Evolutionary conservation across 2,888 invertebrate genomes (phyloP).

Genomic region (Halictus quadricinctus): DNA sequence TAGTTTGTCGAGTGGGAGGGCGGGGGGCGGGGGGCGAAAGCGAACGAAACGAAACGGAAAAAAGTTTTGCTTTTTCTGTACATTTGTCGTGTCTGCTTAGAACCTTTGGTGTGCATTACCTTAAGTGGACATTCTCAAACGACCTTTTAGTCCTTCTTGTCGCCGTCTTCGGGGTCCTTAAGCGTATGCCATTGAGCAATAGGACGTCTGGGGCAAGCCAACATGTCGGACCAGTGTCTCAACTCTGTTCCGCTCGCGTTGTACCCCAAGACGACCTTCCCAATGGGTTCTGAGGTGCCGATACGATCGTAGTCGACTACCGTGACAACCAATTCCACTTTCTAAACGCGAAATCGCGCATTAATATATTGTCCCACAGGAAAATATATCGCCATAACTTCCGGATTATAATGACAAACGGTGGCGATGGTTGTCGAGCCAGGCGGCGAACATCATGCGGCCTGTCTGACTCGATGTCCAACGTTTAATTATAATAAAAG

Average conservation of each 20-base stretch:
- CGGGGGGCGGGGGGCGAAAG: slow-evolving; percentile 28
- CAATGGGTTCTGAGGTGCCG: slow-evolving; percentile 99
- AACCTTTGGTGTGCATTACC: slow-evolving; percentile 66
- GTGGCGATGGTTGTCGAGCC: neutral
- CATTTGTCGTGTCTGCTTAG: slow-evolving; percentile 60
- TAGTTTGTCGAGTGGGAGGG: slow-evolving; percentile 31
- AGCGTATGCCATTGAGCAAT: slow-evolving; percentile 99
- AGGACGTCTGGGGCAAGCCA: slow-evolving; percentile 99
- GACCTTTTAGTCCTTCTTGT: slow-evolving; percentile 89
- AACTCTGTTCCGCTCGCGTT: slow-evolving; percentile 99
- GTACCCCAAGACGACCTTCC: slow-evolving; percentile 98
- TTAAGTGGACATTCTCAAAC: slow-evolving; percentile 58
- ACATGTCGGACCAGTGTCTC: slow-evolving; percentile 99
- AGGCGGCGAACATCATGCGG: neutral
- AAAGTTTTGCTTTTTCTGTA: slow-evolving; percentile 50
- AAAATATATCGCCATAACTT: neutral
- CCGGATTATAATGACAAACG: slow-evolving; percentile 26
- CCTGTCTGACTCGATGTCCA: neutral
- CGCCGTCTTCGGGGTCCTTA: slow-evolving; percentile 97
- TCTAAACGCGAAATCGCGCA: slow-evolving; percentile 85
- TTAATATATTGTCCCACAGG: slow-evolving; percentile 36
- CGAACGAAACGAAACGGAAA: slow-evolving; percentile 43
- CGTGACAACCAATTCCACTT: slow-evolving; percentile 99
- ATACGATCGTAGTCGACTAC: slow-evolving; percentile 99
- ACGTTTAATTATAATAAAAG: neutral